Conservation (phyloP, 1,140 invertebrate species). For the Drosophila neocordata region DNA sequence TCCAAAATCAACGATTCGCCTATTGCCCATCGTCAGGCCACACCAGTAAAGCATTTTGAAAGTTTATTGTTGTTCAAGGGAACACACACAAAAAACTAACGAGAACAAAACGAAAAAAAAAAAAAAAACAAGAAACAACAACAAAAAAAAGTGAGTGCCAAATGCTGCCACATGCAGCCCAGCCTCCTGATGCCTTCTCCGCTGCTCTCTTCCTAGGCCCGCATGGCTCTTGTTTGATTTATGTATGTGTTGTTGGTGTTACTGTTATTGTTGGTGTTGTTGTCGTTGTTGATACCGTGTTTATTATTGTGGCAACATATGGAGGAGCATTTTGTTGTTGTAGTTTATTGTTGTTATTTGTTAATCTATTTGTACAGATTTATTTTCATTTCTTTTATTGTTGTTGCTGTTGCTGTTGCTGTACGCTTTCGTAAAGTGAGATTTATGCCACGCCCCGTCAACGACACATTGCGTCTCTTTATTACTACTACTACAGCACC, state of each 20-base stretch:
- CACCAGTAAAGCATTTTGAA: background rate
- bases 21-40: background rate
- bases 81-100: constrained; percentile 25
- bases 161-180: constrained; percentile 64
- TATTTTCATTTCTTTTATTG: constrained; percentile 25
- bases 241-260: constrained; percentile 51
- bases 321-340: constrained; percentile 48
- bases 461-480: constrained; percentile 53
- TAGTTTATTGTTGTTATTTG: constrained; percentile 65
- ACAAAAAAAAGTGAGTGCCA: constrained; percentile 37
- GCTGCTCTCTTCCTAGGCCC: background rate
- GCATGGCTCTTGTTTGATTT: constrained; percentile 62
- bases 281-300: constrained; percentile 50
- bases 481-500: background rate
- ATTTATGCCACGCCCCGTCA: constrained; percentile 65
- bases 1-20: too few relatives aligned
- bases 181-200: background rate
- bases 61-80: constrained; percentile 22
- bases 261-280: constrained; percentile 41
- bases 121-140: constrained; percentile 8
- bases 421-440: constrained; percentile 50
- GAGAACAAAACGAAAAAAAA: constrained; percentile 22
- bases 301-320: constrained; percentile 72
- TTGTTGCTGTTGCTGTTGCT: constrained; percentile 12
- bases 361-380: constrained; percentile 77